Percentiles rank a stretch among this genome's conserved stretches.
phyloP scores from a whole-genome alignment of 2,888 invertebrate species.

The Quadriops clusia region DNA sequence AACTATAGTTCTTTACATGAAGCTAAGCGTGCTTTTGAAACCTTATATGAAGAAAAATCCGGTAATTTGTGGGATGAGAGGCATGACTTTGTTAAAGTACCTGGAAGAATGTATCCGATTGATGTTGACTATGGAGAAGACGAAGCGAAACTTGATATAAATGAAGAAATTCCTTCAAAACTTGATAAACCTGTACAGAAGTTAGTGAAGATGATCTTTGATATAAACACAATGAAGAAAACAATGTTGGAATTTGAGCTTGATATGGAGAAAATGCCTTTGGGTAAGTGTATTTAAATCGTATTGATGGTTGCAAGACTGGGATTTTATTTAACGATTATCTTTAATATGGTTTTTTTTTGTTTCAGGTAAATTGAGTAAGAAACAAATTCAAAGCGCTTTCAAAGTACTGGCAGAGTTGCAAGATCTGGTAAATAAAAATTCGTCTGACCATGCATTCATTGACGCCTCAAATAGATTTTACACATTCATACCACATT shows the following conservation, averaged over 20 bases:
- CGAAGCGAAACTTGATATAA: conserved; percentile 39
- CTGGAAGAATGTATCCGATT: conserved; percentile 69
- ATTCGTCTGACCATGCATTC: conserved; percentile 39
- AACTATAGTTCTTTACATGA: conserved; percentile 36
- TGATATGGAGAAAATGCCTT: conserved; percentile 95
- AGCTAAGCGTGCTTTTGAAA: conserved; percentile 52
- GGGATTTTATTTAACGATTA: no score
- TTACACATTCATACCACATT: conserved; percentile 92
- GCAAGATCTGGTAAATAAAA: conserved; percentile 44
- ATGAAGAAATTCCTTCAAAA: conserved; percentile 43
- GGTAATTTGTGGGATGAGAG: conserved; percentile 67
- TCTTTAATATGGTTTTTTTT: no score
- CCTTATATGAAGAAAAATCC: conserved; percentile 55
- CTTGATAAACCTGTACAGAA: conserved; percentile 68
- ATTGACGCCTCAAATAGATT: conserved; percentile 86
- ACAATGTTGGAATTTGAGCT: conserved; percentile 91
- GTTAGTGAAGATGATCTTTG: conserved; percentile 77
- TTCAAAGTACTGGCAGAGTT: conserved; percentile 68
- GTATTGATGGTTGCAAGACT: no score
- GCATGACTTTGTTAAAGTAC: conserved; percentile 52
- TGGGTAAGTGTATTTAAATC: conserved; percentile 41
- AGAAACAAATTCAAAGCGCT: conserved; percentile 78
- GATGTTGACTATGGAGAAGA: conserved; percentile 71
- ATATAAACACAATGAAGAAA: conserved; percentile 82
- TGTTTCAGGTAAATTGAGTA: conserved; percentile 65